Percentiles rank a stretch among this genome's conserved stretches.
These are phyloP conservation scores for Pteria penguin DNA, from an alignment of 2,888 invertebrate species.

Conservation along the genomic window DNA sequence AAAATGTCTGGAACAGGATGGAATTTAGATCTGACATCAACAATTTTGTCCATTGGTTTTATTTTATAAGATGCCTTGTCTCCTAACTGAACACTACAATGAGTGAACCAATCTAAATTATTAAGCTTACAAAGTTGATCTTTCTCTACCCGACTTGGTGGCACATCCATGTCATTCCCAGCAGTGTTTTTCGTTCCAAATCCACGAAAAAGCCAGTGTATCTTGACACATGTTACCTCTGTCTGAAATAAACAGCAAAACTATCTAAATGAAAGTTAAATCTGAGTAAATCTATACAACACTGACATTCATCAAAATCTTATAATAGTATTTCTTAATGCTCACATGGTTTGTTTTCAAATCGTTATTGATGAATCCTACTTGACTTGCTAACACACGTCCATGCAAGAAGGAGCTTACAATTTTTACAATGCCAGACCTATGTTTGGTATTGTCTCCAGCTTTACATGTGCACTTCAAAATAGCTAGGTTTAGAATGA, in stretches of 20 bases:
- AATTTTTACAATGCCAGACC: too few relatives aligned
- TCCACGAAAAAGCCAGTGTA: slow-evolving; percentile 90
- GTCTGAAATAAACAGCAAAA: slow-evolving; percentile 81
- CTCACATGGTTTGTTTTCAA: too few relatives aligned
- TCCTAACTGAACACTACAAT: slow-evolving; percentile 92
- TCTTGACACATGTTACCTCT: slow-evolving; percentile 89
- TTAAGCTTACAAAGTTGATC: slow-evolving; percentile 83
- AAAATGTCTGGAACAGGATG: slow-evolving; percentile 55
- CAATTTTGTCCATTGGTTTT: slow-evolving; percentile 86
- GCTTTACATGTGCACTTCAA: too few relatives aligned
- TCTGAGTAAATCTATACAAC: too few relatives aligned
- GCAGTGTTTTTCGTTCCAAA: slow-evolving; percentile 47
- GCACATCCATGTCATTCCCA: neutral
- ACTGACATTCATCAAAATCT: too few relatives aligned
- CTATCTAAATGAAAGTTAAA: too few relatives aligned
- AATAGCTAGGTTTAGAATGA: too few relatives aligned
- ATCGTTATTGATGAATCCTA: too few relatives aligned
- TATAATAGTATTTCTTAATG: too few relatives aligned
- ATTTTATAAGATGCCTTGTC: slow-evolving; percentile 92
- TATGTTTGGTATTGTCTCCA: too few relatives aligned
- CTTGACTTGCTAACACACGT: too few relatives aligned
- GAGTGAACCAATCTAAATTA: slow-evolving; percentile 90
- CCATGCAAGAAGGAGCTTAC: too few relatives aligned
- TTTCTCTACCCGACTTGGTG: neutral
- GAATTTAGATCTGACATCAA: slow-evolving; percentile 62